phyloP scores from a whole-genome alignment of 2,113 vertebrate genomes.

The Piprites chloris region DNA sequence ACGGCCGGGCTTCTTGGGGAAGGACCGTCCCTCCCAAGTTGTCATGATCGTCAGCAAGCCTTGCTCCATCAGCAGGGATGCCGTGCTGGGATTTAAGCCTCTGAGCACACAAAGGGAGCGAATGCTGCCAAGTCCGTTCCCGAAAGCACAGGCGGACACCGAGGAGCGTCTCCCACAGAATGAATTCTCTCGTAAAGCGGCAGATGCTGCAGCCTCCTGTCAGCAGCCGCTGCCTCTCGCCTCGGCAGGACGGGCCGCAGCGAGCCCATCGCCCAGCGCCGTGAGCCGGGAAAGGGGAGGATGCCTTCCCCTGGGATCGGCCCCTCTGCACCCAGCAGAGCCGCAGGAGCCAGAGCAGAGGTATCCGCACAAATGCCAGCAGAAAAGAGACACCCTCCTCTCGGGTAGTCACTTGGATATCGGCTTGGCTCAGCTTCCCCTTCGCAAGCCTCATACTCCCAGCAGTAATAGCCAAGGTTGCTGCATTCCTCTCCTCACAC shows the following conservation, averaged over 20 bases:
- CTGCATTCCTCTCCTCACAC: too few species aligned
- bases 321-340: fast-evolving
- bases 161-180: neutral
- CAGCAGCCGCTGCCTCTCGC: neutral
- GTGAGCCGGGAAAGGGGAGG: neutral
- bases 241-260: neutral
- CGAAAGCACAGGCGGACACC: neutral
- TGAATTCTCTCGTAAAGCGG: neutral
- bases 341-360: neutral
- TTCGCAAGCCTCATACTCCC: neutral
- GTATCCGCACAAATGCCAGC: neutral
- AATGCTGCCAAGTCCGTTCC: neutral
- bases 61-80: neutral
- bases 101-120: neutral
- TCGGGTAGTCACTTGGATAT: neutral
- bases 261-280: neutral
- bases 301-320: neutral
- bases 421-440: neutral
- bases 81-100: neutral
- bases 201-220: neutral
- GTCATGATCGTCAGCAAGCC: neutral
- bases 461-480: too few species aligned
- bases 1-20: neutral
- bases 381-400: neutral
- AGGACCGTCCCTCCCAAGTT: neutral